Evolutionary conservation across 2,888 invertebrate genomes (phyloP).

Genomic region (Drosophila suboccidentalis): DNA sequence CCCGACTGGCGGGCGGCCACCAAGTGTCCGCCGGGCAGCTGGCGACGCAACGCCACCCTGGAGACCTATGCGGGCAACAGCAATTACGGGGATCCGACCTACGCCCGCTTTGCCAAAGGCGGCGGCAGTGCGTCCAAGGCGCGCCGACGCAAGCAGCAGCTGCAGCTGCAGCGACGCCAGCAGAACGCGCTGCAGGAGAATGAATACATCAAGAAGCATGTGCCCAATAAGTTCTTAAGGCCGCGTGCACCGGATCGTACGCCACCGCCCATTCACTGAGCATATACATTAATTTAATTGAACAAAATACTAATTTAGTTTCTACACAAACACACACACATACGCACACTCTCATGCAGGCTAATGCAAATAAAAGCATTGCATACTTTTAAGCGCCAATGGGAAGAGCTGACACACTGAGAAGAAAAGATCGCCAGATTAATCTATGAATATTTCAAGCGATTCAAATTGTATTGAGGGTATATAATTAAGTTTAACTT

Average conservation of each 20-base stretch:
- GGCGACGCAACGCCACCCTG: slow-evolving; percentile 77
- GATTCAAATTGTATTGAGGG: neutral
- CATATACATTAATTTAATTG: slow-evolving; percentile 25
- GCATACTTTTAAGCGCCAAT: slow-evolving; percentile 59
- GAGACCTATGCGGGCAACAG: slow-evolving; percentile 50
- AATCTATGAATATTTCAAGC: neutral
- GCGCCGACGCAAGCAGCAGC: slow-evolving; percentile 61
- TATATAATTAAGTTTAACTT: neutral
- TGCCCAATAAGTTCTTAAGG: slow-evolving; percentile 84
- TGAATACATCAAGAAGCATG: slow-evolving; percentile 83
- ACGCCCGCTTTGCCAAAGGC: slow-evolving; percentile 26
- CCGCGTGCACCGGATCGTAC: slow-evolving; percentile 84
- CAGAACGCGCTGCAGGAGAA: slow-evolving; percentile 74
- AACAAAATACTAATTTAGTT: slow-evolving; percentile 62
- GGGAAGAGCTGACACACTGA: slow-evolving; percentile 9
- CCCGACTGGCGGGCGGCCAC: slow-evolving; percentile 90
- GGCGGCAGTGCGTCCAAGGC: slow-evolving; percentile 7
- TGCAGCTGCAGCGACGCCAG: slow-evolving; percentile 55
- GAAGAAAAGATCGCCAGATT: neutral
- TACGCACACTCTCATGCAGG: slow-evolving; percentile 33
- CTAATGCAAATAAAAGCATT: slow-evolving; percentile 41
- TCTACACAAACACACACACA: slow-evolving; percentile 38
- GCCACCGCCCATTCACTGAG: slow-evolving; percentile 85
- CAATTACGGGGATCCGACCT: slow-evolving; percentile 68
- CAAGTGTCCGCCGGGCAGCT: slow-evolving; percentile 87